Base-by-base conservation (phyloP, 2,797 vertebrate species). In the Setipinna tenuifilis region DNA sequence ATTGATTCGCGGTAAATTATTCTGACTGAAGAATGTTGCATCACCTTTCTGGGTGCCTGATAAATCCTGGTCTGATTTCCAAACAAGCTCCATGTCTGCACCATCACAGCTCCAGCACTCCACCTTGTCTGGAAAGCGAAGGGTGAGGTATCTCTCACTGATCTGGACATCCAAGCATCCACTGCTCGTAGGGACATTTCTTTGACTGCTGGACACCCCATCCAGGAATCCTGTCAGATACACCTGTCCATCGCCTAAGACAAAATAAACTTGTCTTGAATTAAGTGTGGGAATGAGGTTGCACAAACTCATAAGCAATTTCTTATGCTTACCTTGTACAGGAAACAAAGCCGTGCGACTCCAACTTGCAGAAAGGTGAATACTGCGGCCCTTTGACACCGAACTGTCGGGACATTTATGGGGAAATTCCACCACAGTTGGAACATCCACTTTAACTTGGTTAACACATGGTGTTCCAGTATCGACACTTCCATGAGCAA, bases 131-230 rank as follows among this genome's bases (percentile, higher is more conserved):
- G 87, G 7, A 6, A 96, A 94, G 81, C 91, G 89, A 58, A 98
- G 83, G 68, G 93, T 91, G 50, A 97, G 83, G 57, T 94, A 90
- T 0, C 89, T 89, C 85, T 98, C 98, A 1, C 93, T 94, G 85
- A 97, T 91, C 82, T 93, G 81, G 3, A 91, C 94, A 81, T 97
- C 97, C 35, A 11, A 82, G 91, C 96, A 98, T 62, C 94, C 94
- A 7, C 65, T 28, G 84, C 90, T 92, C 57, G 88, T 85, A 7
- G 17, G 46, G 0, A 71, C 0, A 2, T 48, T 68, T 6, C 0
- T 6, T 14, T 82, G 59, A 31, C 81, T 84, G 6, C 3, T 41
- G n/a, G 88, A 2, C 82, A 75, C 3, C 0, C 82, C 83, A 1
- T 58, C 31, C 0, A 86, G 17, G 84, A 94, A 95, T 11, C 97